These are phyloP conservation scores for Zhengitettix transpicula DNA, from an alignment of 2,888 invertebrate genomes.

Conservation along the genomic window DNA sequence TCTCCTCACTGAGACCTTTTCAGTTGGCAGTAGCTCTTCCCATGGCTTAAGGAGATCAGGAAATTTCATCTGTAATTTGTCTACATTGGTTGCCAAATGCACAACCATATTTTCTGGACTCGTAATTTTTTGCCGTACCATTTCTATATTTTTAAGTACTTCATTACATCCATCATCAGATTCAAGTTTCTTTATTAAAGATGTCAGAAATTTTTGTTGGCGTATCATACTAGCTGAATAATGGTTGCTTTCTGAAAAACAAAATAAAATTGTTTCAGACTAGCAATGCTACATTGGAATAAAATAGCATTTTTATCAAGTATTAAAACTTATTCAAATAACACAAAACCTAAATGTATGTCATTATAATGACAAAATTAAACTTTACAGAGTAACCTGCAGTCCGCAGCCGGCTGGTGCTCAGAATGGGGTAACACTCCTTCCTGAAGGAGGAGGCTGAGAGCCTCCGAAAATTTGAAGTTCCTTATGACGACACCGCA, in stretches of 20 bases:
- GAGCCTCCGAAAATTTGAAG: too few relatives aligned
- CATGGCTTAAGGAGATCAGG: conserved; percentile 36
- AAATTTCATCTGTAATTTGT: conserved; percentile 31
- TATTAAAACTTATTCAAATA: conserved; percentile 1
- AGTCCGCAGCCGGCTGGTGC: too few relatives aligned
- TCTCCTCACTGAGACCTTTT: conserved; percentile 1
- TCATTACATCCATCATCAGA: conserved; percentile 30
- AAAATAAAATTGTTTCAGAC: too few relatives aligned
- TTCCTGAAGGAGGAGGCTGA: too few relatives aligned
- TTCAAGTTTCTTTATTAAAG: conserved; percentile 41
- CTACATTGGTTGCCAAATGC: conserved; percentile 56
- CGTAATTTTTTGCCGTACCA: conserved; percentile 40
- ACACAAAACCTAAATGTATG: background rate
- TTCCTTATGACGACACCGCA: too few relatives aligned
- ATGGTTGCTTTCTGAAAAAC: conserved; percentile 48
- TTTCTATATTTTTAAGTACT: conserved; percentile 28
- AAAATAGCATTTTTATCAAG: background rate
- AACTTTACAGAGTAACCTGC: too few relatives aligned
- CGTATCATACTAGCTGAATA: conserved; percentile 51
- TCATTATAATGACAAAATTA: too few relatives aligned
- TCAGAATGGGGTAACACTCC: too few relatives aligned
- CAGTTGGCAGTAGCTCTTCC: conserved; percentile 27
- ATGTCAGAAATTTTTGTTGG: conserved; percentile 59
- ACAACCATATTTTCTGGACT: conserved; percentile 43
- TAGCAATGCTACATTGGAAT: background rate